Conservation (phyloP, 30 jellyfish, hydroid and myxozoan species). For the Phacellophora camtschatica region DNA sequence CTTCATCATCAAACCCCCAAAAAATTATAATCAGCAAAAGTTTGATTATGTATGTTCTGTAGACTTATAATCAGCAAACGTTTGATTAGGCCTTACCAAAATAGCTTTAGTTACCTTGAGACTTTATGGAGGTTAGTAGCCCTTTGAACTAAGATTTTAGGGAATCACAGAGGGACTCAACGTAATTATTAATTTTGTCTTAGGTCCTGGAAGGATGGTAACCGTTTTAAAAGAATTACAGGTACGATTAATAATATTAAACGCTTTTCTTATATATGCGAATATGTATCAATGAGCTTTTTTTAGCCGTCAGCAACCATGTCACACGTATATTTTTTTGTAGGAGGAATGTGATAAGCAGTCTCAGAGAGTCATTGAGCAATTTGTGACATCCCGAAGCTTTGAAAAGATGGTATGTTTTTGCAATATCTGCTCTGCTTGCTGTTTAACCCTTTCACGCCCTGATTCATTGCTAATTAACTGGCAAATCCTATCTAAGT, state of each 20-base stretch:
- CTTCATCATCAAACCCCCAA: no score
- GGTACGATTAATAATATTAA: slow-evolving; percentile 5
- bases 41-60: no score
- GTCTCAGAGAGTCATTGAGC: slow-evolving; percentile 60
- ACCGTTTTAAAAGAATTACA: slow-evolving; percentile 66
- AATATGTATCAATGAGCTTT: not conserved
- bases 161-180: not conserved
- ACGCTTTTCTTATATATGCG: not conserved
- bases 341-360: slow-evolving; percentile 89
- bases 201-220: slow-evolving; percentile 95
- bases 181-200: not conserved
- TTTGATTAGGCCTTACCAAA: no score
- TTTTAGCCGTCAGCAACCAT: not conserved
- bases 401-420: slow-evolving; percentile 71
- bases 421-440: no score
- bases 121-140: no score
- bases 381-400: slow-evolving; percentile 45
- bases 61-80: no score
- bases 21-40: no score
- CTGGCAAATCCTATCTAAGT: no score
- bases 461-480: no score
- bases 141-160: no score
- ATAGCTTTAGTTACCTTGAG: no score
- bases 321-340: not conserved
- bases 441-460: no score